phyloP scores from a whole-genome alignment of 2,888 invertebrate species.

The Epinotia nisella region DNA sequence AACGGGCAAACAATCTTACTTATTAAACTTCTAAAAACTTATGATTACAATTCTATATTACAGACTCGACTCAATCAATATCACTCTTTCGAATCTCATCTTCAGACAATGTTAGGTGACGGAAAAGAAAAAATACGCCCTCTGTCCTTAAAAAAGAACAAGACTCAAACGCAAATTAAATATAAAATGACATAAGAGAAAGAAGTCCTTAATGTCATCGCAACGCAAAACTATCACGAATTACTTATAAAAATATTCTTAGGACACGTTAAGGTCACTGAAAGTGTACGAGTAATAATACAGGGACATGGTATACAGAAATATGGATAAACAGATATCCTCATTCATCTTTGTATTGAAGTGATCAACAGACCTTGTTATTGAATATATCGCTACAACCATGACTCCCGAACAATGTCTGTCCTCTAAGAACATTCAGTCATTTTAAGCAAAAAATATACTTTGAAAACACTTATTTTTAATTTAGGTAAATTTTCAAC shows the following conservation, averaged over 20 bases:
- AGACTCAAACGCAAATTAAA: neutral
- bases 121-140: neutral
- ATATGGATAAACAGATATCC: neutral
- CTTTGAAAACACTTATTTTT: neutral
- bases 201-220: neutral
- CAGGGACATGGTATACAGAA: neutral
- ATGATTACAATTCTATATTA: constrained; percentile 70
- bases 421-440: constrained; percentile 5
- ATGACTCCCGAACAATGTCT: neutral
- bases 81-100: constrained; percentile 29
- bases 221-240: neutral
- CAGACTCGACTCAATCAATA: constrained; percentile 66
- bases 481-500: neutral
- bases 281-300: neutral
- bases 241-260: neutral
- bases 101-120: neutral
- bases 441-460: neutral
- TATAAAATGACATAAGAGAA: neutral
- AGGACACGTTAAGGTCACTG: neutral
- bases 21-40: constrained; percentile 58
- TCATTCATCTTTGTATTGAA: neutral
- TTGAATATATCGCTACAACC: neutral
- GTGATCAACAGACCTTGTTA: neutral
- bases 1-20: constrained; percentile 69
- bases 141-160: constrained; percentile 9